A percentile compares a stretch with the other conserved stretches of the same genome.
Evolutionary conservation across 2,888 invertebrate species (phyloP).

Genomic region (Pseudeuparius sepicola): DNA sequence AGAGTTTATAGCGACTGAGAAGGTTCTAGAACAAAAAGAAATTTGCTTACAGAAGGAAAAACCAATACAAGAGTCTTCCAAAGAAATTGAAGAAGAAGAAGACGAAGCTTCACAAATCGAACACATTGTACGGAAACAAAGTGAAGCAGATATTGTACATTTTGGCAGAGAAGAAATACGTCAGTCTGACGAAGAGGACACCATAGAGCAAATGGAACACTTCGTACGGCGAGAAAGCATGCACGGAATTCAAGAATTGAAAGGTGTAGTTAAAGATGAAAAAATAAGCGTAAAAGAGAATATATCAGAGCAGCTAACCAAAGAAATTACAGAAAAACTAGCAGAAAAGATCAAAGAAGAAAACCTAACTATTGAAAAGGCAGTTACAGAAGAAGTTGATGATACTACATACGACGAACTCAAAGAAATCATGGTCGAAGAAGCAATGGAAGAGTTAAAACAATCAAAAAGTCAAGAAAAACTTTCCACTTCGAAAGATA

Average conservation of each 20-base stretch:
- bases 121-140: constrained; percentile 12
- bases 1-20: constrained; percentile 18
- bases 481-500: constrained; percentile 21
- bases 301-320: constrained; percentile 20
- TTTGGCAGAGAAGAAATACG: neutral
- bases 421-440: constrained; percentile 20
- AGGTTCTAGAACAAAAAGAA: constrained; percentile 11
- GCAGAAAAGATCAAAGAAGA: constrained; percentile 21
- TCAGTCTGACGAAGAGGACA: neutral
- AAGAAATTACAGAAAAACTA: constrained; percentile 23
- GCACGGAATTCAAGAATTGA: no score
- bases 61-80: no score
- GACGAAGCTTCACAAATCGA: constrained; percentile 19
- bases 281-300: constrained; percentile 17
- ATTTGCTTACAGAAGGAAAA: no score
- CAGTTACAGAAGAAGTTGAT: constrained; percentile 17
- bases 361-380: constrained; percentile 17
- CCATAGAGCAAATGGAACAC: no score
- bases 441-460: constrained; percentile 15
- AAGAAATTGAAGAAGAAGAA: no score
- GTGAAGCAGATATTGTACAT: constrained; percentile 6
- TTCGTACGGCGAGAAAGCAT: no score
- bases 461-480: constrained; percentile 11
- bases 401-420: constrained; percentile 17
- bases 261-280: no score